These are phyloP conservation scores for Pinna nobilis DNA, from an alignment of 1,140 invertebrate genomes.

Conservation along the genomic window DNA sequence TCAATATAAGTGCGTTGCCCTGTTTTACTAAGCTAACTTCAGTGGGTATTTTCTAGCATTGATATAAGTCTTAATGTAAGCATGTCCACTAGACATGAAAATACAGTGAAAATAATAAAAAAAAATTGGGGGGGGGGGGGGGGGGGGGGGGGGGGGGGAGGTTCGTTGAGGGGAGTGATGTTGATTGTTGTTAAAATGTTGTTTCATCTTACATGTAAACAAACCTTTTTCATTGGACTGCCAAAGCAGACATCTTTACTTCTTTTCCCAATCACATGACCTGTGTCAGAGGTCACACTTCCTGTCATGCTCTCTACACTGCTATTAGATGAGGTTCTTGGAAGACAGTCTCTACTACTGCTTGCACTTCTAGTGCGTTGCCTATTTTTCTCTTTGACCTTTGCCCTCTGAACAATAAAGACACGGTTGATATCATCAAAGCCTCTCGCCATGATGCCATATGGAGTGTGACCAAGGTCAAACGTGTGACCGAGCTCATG, in stretches of 20 bases:
- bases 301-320: slow-evolving; percentile 48
- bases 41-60: too few species aligned
- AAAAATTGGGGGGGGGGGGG: too few species aligned
- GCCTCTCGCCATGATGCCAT: slow-evolving; percentile 95
- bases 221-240: slow-evolving; percentile 65
- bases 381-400: slow-evolving; percentile 27
- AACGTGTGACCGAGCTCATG: slow-evolving; percentile 97
- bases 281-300: slow-evolving; percentile 6
- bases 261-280: slow-evolving; percentile 32
- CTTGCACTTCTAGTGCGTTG: slow-evolving; percentile 22
- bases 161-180: too few species aligned
- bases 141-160: too few species aligned
- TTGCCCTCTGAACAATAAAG: slow-evolving; percentile 78
- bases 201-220: too few species aligned
- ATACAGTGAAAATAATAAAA: too few species aligned
- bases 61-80: too few species aligned
- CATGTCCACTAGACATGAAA: too few species aligned
- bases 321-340: slow-evolving; percentile 49
- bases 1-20: too few species aligned
- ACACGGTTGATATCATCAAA: slow-evolving; percentile 90
- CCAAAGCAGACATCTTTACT: slow-evolving; percentile 64
- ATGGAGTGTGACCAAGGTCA: slow-evolving; percentile 91
- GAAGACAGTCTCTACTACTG: slow-evolving; percentile 30
- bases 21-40: too few species aligned
- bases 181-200: too few species aligned